Base-by-base conservation (phyloP, 2,113 vertebrate genomes). In the Rhombomys opimus region DNA sequence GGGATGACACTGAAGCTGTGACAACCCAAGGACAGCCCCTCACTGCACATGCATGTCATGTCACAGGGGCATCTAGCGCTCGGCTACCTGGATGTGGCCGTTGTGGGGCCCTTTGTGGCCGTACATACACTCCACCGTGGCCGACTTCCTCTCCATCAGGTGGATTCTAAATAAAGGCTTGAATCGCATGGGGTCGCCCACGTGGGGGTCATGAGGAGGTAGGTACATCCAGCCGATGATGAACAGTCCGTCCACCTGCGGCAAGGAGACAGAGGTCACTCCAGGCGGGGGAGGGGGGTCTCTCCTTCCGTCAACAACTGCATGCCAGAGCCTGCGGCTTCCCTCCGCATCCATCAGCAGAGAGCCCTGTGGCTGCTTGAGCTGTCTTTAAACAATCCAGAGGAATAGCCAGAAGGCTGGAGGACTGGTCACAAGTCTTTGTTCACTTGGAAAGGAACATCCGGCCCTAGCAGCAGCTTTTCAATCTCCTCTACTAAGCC, bases 211-310 rank as follows among this genome's bases (percentile, higher is more conserved):
- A 0, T 99, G 99, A 92, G 99, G 99, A 0, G 99, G 99, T 95
- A 99, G 97, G 98, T 99, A 99, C 99, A 99, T 99, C 99, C 99
- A 99, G 70, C 99, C 99, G 0, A 99, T 99, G 97, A 99, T 99
- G 97, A 99, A 99, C 15, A 99, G 97, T 41, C 99, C 99, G 0
- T 99, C 99, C 22, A 99, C 99, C 99, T 99, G 98, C 63, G 13
- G 70, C 0, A 1, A 35, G 93, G 65, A 22, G n/a, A 0, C 32
- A 63, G 11, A 1, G 68, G 35, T n/a, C 85, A 54, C 4, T 0
- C 4, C 9, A 7, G 7, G 15, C 54, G 23, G n/a, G 46, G 46
- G 46, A 46, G 46, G 46, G 5, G 57, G 13, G 52, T 35, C 6
- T 15, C 54, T 27, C 23, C 50, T 41, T 87, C 70, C 20, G 23